Conservation (phyloP, 2,113 vertebrate species). For the Chloroceryle aenea region DNA sequence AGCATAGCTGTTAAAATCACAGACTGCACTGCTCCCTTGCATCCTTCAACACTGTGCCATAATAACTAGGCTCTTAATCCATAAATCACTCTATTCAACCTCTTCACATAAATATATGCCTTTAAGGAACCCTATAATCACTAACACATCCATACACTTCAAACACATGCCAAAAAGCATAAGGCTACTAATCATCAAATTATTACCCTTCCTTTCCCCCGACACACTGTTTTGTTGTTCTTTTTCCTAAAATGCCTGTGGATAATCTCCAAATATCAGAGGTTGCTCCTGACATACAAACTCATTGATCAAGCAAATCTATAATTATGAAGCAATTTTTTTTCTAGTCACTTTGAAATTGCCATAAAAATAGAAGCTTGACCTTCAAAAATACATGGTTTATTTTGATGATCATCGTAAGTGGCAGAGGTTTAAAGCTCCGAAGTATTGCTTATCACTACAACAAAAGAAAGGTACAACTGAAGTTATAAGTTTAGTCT, state of each 20-base stretch:
- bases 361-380: not conserved
- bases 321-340: not conserved
- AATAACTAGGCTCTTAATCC: not conserved
- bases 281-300: not conserved
- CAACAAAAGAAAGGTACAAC: not conserved
- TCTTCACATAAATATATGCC: not conserved
- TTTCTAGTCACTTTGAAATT: not conserved
- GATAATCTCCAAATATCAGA: not conserved
- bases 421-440: not conserved
- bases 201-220: not conserved
- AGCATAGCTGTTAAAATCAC: not conserved
- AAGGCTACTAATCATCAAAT: not conserved
- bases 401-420: not conserved
- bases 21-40: not conserved
- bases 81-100: not conserved
- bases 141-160: accelerated
- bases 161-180: accelerated
- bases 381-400: not conserved
- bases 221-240: not conserved
- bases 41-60: not conserved
- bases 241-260: accelerated
- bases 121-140: not conserved
- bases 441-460: not conserved
- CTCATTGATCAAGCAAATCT: not conserved
- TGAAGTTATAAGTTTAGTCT: not conserved